Evolutionary conservation across 2,113 vertebrate species (phyloP), one percentile per base, ranked within the genome.

Genomic region (Platycercus adscitus): DNA sequence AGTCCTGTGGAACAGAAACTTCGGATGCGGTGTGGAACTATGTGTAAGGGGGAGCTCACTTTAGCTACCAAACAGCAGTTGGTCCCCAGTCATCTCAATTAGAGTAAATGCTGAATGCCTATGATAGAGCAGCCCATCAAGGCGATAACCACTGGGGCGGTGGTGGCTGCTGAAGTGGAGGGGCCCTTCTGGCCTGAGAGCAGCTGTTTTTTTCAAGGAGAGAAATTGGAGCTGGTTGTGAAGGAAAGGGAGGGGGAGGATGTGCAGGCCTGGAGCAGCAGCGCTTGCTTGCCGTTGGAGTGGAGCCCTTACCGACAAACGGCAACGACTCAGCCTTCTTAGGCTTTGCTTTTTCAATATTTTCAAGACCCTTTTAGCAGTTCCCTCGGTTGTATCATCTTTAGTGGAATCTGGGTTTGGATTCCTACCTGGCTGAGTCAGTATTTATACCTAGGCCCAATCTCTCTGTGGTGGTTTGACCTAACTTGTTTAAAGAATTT

Each of bases 401-500:
- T 73, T 47, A 8, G 35, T 83, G 89, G 81, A 91, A 89, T 93
- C 50, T 76, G 71, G 9, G 18, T 69, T 88, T 88, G 61, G 43
- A 89, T 93, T 94, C 88, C 56, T 90, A 94, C 80, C 58, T 88
- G 69, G 2, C 55, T 89, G 85, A 81, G 46, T 95, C 55, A 75
- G 41, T 86, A 56, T 83, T 95, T 93, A 80, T 94, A 80, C 80
- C 58, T 52, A 25, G 46, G 75, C 39, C 28, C 11, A 15, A 25
- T 92, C 63, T 60, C 21, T 89, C 71, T 93, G 58, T 5, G 3
- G 88, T 96, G 71, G 64, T 95, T 96, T 95, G 68, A 94, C 72
- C 39, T 68, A 81, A 83, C 93, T 93, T 91, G 55, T 77, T 96
- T 60, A 68, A 96, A 88, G 88, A 88, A 69, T 91, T 96, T 96